Evolutionary conservation across 2,113 vertebrate species (phyloP), one percentile per base, ranked within the genome.

Genomic region (Semicossyphus pulcher): DNA sequence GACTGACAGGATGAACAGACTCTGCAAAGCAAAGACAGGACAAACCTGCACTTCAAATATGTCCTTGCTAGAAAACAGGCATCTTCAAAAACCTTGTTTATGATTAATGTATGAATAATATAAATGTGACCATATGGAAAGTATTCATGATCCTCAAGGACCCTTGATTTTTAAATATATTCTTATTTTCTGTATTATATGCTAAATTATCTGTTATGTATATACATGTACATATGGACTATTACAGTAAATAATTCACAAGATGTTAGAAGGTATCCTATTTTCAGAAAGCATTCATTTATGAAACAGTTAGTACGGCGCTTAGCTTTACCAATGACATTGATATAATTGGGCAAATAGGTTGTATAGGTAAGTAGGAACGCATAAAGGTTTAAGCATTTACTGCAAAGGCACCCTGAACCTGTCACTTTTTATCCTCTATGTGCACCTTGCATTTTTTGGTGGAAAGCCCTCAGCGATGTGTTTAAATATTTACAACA

Each of bases 401-500:
- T 29, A 15, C 34, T 26, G 12, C 26, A 64, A 69, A 59, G 31
- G 34, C 58, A 66, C 42, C 44, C 52, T 47, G 31, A 65, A 23
- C 51, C 23, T 62, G 32, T 48, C 56, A 48, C 39, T 81, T 72
- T 74, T 66, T 66, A 57, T 44, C 21, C 5, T 0, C 45, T 25
- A 48, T 47, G 49, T 5, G 0, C 31, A 47, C 39, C 58, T 59
- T 73, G 26, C 45, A 32, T 47, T 64, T 63, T 48, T 53, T 25
- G 23, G n/a, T 36, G 32, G 62, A 52, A 70, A 69, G 20, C 20
- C n/a, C 20, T 25, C n/a, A 52, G 71, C 58, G 25, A 18, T 5
- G 18, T 68, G 39, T 59, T 80, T 66, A 66, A 71, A 71, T 70
- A 81, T 71, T 18, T 59, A 64, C 31, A 61, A 66, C 47, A 39